Conservation (phyloP, 2,888 invertebrate species). For the Rhagophthalmus giganteus region DNA sequence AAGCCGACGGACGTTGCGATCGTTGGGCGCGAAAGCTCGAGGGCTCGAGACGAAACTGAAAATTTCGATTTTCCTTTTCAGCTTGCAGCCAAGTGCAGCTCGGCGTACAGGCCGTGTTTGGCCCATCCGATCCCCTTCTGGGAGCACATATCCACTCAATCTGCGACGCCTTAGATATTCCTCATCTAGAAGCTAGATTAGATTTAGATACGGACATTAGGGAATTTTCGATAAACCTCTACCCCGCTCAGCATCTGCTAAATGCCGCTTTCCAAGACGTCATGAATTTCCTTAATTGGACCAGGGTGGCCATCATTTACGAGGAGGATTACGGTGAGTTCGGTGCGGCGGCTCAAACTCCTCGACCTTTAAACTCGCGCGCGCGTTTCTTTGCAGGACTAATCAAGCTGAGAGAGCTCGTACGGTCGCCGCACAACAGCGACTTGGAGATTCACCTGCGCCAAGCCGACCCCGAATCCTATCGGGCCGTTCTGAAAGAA, state of each 20-base stretch:
- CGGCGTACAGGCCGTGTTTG: conserved; percentile 76
- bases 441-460: conserved; percentile 71
- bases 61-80: conserved; percentile 55
- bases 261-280: conserved; percentile 76
- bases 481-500: conserved; percentile 69
- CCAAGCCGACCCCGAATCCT: conserved; percentile 68
- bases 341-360: conserved; percentile 20
- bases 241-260: conserved; percentile 73
- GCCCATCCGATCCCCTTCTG: conserved; percentile 73
- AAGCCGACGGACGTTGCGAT: too few relatives aligned
- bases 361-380: background rate
- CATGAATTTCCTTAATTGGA: conserved; percentile 79
- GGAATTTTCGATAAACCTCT: conserved; percentile 77
- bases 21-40: too few relatives aligned
- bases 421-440: conserved; percentile 63
- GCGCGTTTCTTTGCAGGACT: conserved; percentile 58
- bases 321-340: conserved; percentile 73
- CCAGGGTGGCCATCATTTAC: conserved; percentile 76
- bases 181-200: conserved; percentile 73
- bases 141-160: conserved; percentile 78
- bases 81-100: conserved; percentile 71
- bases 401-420: conserved; percentile 71
- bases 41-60: too few relatives aligned
- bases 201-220: conserved; percentile 62
- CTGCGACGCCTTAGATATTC: conserved; percentile 79